These are phyloP conservation scores for Mantis religiosa DNA, from an alignment of 2,888 invertebrate genomes.

Conservation along the genomic window DNA sequence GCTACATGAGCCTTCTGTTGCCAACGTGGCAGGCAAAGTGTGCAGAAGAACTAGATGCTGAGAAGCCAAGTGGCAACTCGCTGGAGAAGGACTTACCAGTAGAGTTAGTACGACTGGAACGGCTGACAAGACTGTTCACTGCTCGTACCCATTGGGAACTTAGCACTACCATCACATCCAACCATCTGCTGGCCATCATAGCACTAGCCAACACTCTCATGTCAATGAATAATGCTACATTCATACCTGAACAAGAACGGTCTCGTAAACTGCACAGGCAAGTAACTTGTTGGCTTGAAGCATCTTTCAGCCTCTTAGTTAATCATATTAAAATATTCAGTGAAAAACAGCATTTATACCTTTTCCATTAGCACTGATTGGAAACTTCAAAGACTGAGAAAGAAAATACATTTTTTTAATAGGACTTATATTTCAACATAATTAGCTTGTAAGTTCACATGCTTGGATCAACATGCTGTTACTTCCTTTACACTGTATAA, in stretches of 20 bases:
- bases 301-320: background rate
- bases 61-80: slow-evolving; percentile 33
- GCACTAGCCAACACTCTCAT: slow-evolving; percentile 94
- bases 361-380: too few species aligned
- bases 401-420: too few species aligned
- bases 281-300: background rate
- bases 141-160: slow-evolving; percentile 93
- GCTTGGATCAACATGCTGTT: too few species aligned
- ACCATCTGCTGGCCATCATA: slow-evolving; percentile 91
- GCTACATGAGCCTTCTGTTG: slow-evolving; percentile 89
- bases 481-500: too few species aligned
- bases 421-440: too few species aligned
- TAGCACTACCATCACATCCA: slow-evolving; percentile 90
- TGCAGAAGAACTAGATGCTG: slow-evolving; percentile 36
- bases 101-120: slow-evolving; percentile 70
- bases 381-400: too few species aligned
- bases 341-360: too few species aligned
- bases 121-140: slow-evolving; percentile 75
- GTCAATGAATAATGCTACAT: slow-evolving; percentile 95
- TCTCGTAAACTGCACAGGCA: slow-evolving; percentile 71
- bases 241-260: slow-evolving; percentile 82
- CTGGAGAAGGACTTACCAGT: slow-evolving; percentile 57
- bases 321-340: background rate
- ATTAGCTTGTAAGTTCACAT: too few species aligned
- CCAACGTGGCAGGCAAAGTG: slow-evolving; percentile 74